Percentiles rank a stretch among this genome's conserved stretches.
These are phyloP conservation scores for Macropus fuliginosus DNA, from an alignment of 2,797 vertebrate genomes.

Conservation along the genomic window DNA sequence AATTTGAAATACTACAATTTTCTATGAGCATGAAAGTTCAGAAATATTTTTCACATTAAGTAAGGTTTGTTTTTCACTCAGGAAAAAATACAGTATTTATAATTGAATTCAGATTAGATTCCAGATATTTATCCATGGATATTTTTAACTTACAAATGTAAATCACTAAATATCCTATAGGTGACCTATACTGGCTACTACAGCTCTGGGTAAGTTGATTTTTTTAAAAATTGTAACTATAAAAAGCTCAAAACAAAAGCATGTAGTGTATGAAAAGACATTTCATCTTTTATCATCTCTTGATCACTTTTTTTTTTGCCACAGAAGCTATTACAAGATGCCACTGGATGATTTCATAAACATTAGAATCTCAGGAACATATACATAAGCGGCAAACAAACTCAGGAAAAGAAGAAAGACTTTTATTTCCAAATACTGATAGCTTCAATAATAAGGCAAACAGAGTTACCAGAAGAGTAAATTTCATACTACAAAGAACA, in stretches of 20 bases:
- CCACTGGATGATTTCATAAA: constrained; percentile 62
- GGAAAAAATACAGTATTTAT: not conserved
- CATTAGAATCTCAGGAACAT: constrained; percentile 39
- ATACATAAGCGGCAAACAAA: not conserved
- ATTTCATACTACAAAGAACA: constrained; percentile 53
- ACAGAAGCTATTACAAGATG: constrained; percentile 56
- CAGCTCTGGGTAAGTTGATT: not conserved
- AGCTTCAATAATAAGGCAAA: constrained; percentile 62
- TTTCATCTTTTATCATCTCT: constrained; percentile 35
- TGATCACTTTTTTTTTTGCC: constrained; percentile 33
- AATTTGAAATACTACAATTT: not conserved
- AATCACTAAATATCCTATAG: not conserved
- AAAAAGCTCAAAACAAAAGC: constrained; percentile 3
- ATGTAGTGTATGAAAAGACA: not conserved
- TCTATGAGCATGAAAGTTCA: not conserved
- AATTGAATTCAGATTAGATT: not conserved
- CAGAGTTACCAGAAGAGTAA: constrained; percentile 53
- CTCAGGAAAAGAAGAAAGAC: constrained; percentile 53
- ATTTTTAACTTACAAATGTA: not conserved
- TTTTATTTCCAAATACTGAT: constrained; percentile 67
- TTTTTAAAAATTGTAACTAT: not conserved
- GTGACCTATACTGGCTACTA: not conserved
- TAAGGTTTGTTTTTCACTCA: not conserved
- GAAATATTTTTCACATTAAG: not conserved
- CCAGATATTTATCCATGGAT: not conserved